phyloP scores from a whole-genome alignment of 2,113 vertebrate genomes.

The Bettongia penicillata region DNA sequence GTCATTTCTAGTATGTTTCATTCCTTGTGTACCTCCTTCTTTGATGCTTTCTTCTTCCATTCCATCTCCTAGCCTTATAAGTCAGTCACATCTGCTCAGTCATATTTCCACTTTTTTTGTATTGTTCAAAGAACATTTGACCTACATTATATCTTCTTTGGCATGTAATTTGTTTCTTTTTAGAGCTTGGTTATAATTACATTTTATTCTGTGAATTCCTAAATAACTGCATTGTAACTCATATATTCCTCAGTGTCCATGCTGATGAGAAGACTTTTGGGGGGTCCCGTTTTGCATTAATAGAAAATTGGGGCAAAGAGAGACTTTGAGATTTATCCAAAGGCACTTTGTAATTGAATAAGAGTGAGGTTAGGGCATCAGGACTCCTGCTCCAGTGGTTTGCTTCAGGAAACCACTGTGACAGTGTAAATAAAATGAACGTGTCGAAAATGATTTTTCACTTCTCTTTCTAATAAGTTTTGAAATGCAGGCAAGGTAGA shows the following conservation, averaged over 20 bases:
- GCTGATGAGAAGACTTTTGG: neutral
- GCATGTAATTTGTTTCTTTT: neutral
- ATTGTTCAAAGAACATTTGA: constrained; percentile 23
- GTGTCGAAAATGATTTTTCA: neutral
- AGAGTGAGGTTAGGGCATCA: neutral
- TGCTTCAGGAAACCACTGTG: neutral
- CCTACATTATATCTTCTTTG: neutral
- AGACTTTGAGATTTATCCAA: neutral
- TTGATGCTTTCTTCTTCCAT: neutral
- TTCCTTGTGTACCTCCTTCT: neutral
- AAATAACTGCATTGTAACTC: neutral
- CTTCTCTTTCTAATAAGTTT: neutral
- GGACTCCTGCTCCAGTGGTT: neutral
- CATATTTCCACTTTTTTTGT: neutral
- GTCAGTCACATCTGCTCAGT: neutral
- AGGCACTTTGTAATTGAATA: neutral
- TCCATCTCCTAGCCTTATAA: neutral
- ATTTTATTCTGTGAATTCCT: neutral
- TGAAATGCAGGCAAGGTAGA: neutral
- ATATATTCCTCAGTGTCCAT: neutral
- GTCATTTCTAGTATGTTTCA: neutral
- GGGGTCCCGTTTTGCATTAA: neutral
- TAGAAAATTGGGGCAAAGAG: neutral
- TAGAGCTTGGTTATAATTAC: neutral
- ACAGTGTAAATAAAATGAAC: neutral